Conservation (phyloP, 2,113 vertebrate genomes). For the Callipepla squamata region DNA sequence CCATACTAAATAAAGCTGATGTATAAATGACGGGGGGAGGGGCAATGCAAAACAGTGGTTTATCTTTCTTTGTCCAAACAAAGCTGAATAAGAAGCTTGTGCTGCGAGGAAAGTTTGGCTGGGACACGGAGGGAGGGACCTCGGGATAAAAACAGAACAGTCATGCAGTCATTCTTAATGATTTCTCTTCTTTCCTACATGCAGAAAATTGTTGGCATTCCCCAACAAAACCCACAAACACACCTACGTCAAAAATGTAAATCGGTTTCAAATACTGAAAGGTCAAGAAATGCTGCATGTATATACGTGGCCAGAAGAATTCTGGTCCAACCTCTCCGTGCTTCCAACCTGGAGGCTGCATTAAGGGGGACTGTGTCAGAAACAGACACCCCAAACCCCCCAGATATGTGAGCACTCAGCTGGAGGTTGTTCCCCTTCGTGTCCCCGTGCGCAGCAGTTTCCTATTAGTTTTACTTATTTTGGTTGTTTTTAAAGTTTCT, state of each 20-base stretch:
- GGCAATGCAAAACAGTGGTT: constrained; percentile 50
- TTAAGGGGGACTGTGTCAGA: constrained; percentile 8
- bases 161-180: constrained; percentile 10
- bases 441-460: neutral
- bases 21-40: constrained; percentile 23
- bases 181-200: neutral
- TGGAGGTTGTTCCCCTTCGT: neutral
- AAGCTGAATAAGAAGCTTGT: constrained; percentile 71
- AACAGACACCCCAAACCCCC: neutral
- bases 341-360: neutral
- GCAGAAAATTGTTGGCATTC: constrained; percentile 62
- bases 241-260: constrained; percentile 54
- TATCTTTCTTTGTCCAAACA: constrained; percentile 65
- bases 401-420: neutral
- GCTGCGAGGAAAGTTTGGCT: constrained; percentile 14
- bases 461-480: neutral
- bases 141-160: neutral
- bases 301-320: constrained; percentile 32
- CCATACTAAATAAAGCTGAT: constrained; percentile 4
- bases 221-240: constrained; percentile 52
- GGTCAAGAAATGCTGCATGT: constrained; percentile 47
- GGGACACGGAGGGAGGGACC: constrained; percentile 8
- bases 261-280: constrained; percentile 37
- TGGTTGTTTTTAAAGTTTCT: neutral
- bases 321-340: constrained; percentile 17